phyloP scores from a whole-genome alignment of 2,113 vertebrate genomes.

The Lipophrys pholis region DNA sequence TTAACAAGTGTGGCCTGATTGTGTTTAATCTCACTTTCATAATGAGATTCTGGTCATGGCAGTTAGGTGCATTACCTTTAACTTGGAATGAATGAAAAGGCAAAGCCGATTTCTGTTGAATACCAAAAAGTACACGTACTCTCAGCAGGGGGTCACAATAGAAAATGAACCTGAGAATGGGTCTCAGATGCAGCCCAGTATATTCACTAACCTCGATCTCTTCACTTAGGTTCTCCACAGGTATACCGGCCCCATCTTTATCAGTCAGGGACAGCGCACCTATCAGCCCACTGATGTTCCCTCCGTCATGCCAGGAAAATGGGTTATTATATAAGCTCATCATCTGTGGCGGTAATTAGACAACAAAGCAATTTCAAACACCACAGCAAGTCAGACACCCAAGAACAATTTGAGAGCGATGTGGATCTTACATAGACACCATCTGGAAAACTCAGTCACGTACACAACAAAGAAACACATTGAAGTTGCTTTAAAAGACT shows the following conservation, averaged over 20 bases:
- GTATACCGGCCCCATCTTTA: conserved; percentile 82
- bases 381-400: neutral
- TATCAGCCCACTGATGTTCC: conserved; percentile 82
- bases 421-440: neutral
- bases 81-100: neutral
- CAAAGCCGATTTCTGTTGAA: neutral
- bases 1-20: neutral
- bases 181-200: neutral
- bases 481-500: neutral
- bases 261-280: conserved; percentile 85
- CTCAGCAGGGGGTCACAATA: conserved; percentile 1
- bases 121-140: neutral
- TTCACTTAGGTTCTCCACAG: conserved; percentile 84
- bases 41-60: neutral
- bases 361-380: neutral
- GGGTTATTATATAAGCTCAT: conserved; percentile 86
- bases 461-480: neutral
- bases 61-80: too few relatives aligned
- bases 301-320: conserved; percentile 78
- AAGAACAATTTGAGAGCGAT: too few relatives aligned
- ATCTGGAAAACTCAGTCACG: neutral
- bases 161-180: neutral
- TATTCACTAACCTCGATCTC: conserved; percentile 86
- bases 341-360: conserved; percentile 81
- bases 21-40: neutral